Percentiles rank a stretch among this genome's conserved stretches.
These are phyloP conservation scores for Cheirogaleus major DNA, from an alignment of 2,797 vertebrate genomes.

Conservation along the genomic window DNA sequence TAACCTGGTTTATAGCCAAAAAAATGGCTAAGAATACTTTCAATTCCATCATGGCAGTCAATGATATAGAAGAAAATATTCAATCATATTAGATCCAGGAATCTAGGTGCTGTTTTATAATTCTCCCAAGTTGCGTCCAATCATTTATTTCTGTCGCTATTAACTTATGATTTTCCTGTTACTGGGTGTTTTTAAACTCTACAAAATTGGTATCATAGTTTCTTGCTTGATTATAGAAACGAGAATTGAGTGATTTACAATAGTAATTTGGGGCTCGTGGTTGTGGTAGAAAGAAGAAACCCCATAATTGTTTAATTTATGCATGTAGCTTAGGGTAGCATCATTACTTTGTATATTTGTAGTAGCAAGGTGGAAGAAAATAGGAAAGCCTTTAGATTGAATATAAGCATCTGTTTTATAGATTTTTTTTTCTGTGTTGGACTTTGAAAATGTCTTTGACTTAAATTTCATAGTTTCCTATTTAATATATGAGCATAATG, in stretches of 20 bases:
- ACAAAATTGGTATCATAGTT: background rate
- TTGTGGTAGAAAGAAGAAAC: background rate
- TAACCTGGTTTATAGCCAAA: constrained; percentile 26
- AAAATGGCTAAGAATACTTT: constrained; percentile 47
- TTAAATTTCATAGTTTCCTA: constrained; percentile 27
- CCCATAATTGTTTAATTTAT: background rate
- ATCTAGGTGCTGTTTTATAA: background rate
- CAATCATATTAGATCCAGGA: background rate
- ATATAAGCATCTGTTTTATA: background rate
- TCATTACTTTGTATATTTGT: constrained; percentile 26
- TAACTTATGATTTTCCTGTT: constrained; percentile 18
- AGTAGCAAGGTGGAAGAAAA: constrained; percentile 18
- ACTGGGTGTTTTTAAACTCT: constrained; percentile 36
- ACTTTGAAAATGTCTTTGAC: background rate
- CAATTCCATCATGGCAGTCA: background rate
- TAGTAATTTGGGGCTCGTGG: background rate
- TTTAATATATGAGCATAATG: constrained; percentile 46
- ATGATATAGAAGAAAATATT: background rate
- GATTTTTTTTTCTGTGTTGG: background rate
- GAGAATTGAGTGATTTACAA: constrained; percentile 20
- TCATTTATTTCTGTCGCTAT: background rate
- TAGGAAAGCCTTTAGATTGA: background rate
- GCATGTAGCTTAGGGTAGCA: background rate
- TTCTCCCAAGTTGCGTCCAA: background rate
- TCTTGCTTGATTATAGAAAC: constrained; percentile 24